Evolutionary conservation across 2,113 vertebrate species (phyloP), one percentile per base, ranked within the genome.

Genomic region (Anguilla japonica): DNA sequence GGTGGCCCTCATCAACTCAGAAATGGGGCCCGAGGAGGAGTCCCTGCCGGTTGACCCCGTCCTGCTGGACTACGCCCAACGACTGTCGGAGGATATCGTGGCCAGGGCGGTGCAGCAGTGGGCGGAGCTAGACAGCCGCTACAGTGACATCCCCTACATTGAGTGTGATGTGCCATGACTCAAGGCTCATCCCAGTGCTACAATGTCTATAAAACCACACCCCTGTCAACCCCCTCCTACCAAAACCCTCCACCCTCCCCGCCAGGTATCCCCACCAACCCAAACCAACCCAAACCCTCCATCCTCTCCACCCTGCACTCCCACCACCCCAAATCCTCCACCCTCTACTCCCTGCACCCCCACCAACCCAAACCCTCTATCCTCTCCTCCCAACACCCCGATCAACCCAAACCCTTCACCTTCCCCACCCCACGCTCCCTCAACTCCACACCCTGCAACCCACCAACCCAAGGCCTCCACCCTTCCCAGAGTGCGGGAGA

Each of bases 81-180:
- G 83, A 14, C 96, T 99, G 14, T 98, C 98, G 0, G 94, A 93
- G 0, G 97, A 99, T 79, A 99, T 99, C 53, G 89, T 99, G 71
- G 92, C 93, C 26, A 96, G 97, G 78, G 98, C 98, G 0, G 92
- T 99, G 91, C 94, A 95, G 84, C 98, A 99, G 93, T 99, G 97
- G 98, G 95, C 94, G 13, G 93, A 97, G 88, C 94, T 96, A 0
- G 97, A 98, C 92, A 95, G 94, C 87, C 97, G 96, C 86, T 99
- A 98, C 91, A 95, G 95, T 0, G 97, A 99, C 94, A 99, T 99
- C 86, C 98, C 98, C 0, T 99, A 96, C 90, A 99, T 99, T 0
- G 98, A 99, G 86, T 98, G 96, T 1, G 98, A 99, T 1, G 92
- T 96, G 90, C 96, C 96, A 22, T 97, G 95, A 95, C 8, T 18